phyloP scores from a whole-genome alignment of 2,113 vertebrate genomes.

The Gobiocypris rarus region DNA sequence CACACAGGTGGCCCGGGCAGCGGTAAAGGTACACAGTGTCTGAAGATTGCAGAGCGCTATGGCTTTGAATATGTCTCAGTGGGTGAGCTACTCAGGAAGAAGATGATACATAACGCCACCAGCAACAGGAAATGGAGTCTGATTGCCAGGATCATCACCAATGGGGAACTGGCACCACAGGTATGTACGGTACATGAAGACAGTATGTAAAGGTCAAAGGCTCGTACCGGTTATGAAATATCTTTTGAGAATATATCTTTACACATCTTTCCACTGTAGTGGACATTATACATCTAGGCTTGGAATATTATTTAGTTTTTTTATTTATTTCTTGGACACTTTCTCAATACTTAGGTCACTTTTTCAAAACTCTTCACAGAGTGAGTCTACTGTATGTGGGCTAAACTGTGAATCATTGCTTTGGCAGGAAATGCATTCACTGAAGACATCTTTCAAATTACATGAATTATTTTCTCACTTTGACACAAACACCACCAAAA shows the following conservation, averaged over 20 bases:
- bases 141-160: constrained; percentile 98
- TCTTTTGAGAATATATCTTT: not conserved
- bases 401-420: too few relatives aligned
- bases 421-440: too few relatives aligned
- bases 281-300: too few relatives aligned
- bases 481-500: too few relatives aligned
- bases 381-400: too few relatives aligned
- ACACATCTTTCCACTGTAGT: too few relatives aligned
- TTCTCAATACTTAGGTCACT: too few relatives aligned
- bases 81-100: constrained; percentile 93
- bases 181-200: constrained; percentile 68
- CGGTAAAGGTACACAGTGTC: constrained; percentile 95
- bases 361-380: too few relatives aligned
- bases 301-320: too few relatives aligned
- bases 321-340: too few relatives aligned
- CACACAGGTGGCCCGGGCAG: constrained; percentile 92
- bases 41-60: constrained; percentile 96
- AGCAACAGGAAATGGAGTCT: constrained; percentile 98
- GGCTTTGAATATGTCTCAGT: constrained; percentile 96
- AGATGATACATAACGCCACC: constrained; percentile 95
- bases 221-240: not conserved
- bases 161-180: constrained; percentile 96
- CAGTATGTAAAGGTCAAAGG: not conserved
- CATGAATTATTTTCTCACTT: too few relatives aligned
- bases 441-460: too few relatives aligned